A percentile compares a stretch with the other conserved stretches of the same genome.
phyloP scores from a whole-genome alignment of 2,113 vertebrate species.

The Triplophysa dalaica region DNA sequence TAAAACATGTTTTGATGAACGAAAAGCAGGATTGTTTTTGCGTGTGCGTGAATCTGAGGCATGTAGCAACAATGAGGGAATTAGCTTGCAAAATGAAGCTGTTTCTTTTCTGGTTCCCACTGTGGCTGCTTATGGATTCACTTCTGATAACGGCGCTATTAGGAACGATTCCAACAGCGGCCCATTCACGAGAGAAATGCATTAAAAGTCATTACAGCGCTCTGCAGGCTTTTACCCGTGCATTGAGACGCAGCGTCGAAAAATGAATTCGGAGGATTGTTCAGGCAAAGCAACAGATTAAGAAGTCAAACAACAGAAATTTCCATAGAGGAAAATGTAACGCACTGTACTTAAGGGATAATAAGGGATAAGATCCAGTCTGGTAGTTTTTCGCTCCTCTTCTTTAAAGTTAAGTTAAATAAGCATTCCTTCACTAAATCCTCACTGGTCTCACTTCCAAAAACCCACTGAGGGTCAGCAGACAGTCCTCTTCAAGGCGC shows the following conservation, averaged over 20 bases:
- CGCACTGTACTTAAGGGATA: conserved; percentile 23
- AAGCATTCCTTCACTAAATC: not conserved
- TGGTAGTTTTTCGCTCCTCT: conserved; percentile 1
- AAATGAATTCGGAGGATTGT: conserved; percentile 18
- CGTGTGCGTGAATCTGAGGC: not conserved
- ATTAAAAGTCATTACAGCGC: conserved; percentile 31
- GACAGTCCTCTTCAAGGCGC: not conserved
- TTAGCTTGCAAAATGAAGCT: conserved; percentile 31
- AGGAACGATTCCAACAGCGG: conserved; percentile 39
- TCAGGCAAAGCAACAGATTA: conserved; percentile 26
- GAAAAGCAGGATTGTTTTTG: not conserved
- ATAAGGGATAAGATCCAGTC: conserved; percentile 33
- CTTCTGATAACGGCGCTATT: conserved; percentile 32
- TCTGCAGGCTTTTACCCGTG: not conserved
- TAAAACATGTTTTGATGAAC: not conserved
- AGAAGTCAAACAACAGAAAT: conserved; percentile 17
- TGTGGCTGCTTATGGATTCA: conserved; percentile 27
- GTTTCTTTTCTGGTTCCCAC: conserved; percentile 29
- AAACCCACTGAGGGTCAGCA: conserved; percentile 34
- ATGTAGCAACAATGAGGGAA: conserved; percentile 32
- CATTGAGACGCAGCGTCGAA: not conserved
- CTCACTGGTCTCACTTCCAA: not conserved
- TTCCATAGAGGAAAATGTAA: conserved; percentile 14
- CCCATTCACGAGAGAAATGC: conserved; percentile 13
- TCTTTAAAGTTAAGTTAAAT: not conserved